Conservation (phyloP, 2,888 invertebrate genomes). For the Eugnorisma glareosa region DNA sequence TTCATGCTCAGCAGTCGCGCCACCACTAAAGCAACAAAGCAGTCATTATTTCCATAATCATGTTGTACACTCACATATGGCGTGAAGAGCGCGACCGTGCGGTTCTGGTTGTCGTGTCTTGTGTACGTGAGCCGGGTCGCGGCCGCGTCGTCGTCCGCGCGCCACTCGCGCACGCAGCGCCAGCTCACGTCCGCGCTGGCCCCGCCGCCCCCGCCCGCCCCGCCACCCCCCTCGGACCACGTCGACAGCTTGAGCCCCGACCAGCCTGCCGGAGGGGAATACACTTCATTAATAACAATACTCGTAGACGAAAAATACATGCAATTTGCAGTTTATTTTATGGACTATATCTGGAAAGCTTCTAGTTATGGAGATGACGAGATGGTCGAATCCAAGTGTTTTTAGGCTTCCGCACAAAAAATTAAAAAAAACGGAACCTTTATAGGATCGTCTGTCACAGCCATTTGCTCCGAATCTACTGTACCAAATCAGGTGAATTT, state of each 20-base stretch:
- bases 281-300: background rate
- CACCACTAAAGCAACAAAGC: fast-evolving
- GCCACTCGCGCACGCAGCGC: conserved; percentile 96
- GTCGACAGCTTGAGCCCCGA: conserved; percentile 94
- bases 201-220: conserved; percentile 90
- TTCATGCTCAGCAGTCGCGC: background rate
- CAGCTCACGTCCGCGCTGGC: conserved; percentile 94
- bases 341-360: no score
- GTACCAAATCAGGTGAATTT: no score
- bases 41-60: background rate
- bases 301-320: no score
- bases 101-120: conserved; percentile 62
- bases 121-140: conserved; percentile 97
- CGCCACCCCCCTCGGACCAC: conserved; percentile 90
- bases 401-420: no score
- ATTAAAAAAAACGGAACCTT: no score
- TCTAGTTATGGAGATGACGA: no score
- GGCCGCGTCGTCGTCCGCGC: conserved; percentile 97
- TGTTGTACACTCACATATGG: conserved; percentile 73
- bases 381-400: no score
- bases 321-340: no score
- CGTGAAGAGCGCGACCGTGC: conserved; percentile 86
- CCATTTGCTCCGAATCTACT: no score
- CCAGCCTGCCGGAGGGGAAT: conserved; percentile 85
- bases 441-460: no score